Evolutionary conservation across 2,888 invertebrate species (phyloP), one percentile per base, ranked within the genome.

Genomic region (Drosophila mercatorum): DNA sequence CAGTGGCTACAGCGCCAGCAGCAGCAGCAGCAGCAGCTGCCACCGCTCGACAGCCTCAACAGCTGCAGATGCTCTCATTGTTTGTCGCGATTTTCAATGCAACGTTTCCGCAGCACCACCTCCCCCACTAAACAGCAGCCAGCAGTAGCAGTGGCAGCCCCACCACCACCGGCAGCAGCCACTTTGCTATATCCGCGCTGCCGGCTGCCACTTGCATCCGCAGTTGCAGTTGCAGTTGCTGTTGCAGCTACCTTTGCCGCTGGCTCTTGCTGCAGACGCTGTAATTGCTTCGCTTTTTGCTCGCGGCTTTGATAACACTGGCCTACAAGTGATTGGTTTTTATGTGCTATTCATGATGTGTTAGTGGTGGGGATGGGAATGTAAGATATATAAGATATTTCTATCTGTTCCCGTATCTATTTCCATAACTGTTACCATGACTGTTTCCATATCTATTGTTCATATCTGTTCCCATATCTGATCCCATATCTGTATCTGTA

Each of bases 11-110:
- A 34, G 34, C 34, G 2, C 6, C 34, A 66, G 70, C 72, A 61
- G 64, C 71, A 60, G 70, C 72, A 61, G 64, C 71, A 60, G 36
- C 49, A 52, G 63, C 70, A 55, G 63, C 79, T 52, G 75, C 64
- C 59, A 65, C 61, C 55, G 58, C 66, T 60, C 28, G n/a, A 55
- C 67, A 44, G 49, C 11, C 52, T 63, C 68, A 78, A 43, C 72
- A 74, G 77, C 80, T 79, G 77, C 88, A 86, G 87, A 85, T 88
- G 89, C 89, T 86, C 86, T 87, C 75, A 88, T 84, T 84, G 86
- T 81, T 81, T 71, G 78, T 68, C 74, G 80, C 81, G 71, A 73
- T 80, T 83, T 74, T 73, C 80, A 74, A 74, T 74, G 70, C 69
- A 68, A 56, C 26, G 51, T 44, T 57, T 57, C 44, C 44, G 36